Evolutionary conservation across 2,888 invertebrate species (phyloP).

Genomic region (Idaea aversata): DNA sequence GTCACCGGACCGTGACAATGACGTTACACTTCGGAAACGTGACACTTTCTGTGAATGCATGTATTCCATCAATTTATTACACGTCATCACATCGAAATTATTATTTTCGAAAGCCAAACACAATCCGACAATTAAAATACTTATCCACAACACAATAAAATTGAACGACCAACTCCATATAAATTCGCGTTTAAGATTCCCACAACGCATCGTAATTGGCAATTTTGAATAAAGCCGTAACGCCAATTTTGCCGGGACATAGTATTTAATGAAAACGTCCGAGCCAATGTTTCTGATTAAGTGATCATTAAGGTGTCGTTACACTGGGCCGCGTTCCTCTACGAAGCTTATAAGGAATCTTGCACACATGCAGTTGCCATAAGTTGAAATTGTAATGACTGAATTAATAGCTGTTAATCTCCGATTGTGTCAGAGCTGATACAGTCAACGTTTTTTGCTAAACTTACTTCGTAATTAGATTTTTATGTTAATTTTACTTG

Average conservation of each 20-base stretch:
- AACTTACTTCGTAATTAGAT: not conserved
- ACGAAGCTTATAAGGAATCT: constrained; percentile 42
- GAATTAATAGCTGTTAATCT: constrained; percentile 54
- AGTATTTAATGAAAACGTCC: constrained; percentile 50
- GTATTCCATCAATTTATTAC: no score
- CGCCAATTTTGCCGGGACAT: constrained; percentile 36
- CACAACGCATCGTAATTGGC: constrained; percentile 28
- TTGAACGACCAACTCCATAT: constrained; percentile 12
- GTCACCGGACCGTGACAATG: no score
- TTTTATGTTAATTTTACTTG: constrained; percentile 4
- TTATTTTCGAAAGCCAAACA: not conserved
- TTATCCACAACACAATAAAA: constrained; percentile 15
- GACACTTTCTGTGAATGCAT: no score
- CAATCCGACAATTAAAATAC: not conserved
- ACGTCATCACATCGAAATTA: no score
- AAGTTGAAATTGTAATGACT: constrained; percentile 39
- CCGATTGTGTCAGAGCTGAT: constrained; percentile 29
- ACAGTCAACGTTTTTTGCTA: constrained; percentile 9
- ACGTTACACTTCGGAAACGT: no score
- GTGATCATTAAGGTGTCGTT: constrained; percentile 62
- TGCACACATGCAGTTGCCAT: constrained; percentile 49
- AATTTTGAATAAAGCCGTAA: constrained; percentile 40
- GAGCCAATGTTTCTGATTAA: constrained; percentile 50
- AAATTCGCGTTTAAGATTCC: constrained; percentile 1
- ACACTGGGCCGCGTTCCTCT: constrained; percentile 43